Evolutionary conservation across 2,113 vertebrate species (phyloP).

Genomic region (Phrynosoma platyrhinos): DNA sequence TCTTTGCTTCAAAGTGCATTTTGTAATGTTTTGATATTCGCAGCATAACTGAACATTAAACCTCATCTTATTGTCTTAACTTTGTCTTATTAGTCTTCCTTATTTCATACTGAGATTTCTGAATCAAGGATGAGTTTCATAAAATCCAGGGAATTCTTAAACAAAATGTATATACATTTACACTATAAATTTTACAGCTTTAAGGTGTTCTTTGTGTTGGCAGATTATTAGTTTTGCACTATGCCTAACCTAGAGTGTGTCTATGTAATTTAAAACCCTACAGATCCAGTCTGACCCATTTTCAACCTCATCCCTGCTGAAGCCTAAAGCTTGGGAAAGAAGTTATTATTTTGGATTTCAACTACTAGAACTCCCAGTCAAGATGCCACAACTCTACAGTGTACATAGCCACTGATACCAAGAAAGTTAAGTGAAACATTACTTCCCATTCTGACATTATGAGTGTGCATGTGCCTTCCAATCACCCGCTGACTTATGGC

Average conservation of each 20-base stretch:
- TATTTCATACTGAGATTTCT: background rate
- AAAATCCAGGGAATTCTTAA: background rate
- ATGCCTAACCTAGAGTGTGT: background rate
- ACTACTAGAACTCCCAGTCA: background rate
- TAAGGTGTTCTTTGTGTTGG: background rate
- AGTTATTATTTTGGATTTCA: background rate
- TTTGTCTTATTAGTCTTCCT: background rate
- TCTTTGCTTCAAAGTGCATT: background rate
- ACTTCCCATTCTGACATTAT: slow-evolving; percentile 2
- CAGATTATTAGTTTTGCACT: background rate
- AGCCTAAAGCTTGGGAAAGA: background rate
- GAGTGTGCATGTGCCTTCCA: too few relatives aligned
- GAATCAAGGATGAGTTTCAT: background rate
- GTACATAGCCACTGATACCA: background rate
- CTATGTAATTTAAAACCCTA: background rate
- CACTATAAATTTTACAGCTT: background rate
- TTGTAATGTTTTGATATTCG: background rate
- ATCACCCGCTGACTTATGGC: too few relatives aligned
- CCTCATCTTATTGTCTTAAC: background rate
- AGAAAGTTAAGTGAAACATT: slow-evolving; percentile 2
- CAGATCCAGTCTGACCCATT: background rate
- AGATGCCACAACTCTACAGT: background rate
- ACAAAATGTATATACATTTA: background rate
- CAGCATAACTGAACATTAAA: background rate
- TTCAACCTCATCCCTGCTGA: background rate